These are phyloP conservation scores for Anarrhichthys ocellatus DNA, from an alignment of 2,113 vertebrate genomes.

Conservation along the genomic window DNA sequence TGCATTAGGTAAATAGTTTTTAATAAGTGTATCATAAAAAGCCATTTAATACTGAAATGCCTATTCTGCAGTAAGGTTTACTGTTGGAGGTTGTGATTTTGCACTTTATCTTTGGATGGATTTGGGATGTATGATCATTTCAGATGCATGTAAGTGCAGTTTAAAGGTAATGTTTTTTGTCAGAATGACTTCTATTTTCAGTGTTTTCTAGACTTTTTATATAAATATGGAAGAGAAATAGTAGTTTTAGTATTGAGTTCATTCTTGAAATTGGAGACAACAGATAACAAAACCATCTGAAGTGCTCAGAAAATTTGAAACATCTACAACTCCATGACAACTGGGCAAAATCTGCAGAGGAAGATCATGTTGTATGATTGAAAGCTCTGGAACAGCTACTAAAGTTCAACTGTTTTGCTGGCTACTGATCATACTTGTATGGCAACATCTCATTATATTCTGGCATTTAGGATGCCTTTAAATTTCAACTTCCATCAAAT, in stretches of 20 bases:
- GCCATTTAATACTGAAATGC: constrained; percentile 64
- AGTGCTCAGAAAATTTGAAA: background rate
- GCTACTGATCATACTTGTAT: constrained; percentile 8
- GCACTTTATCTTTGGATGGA: constrained; percentile 58
- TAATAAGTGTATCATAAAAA: constrained; percentile 53
- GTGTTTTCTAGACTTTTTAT: constrained; percentile 63
- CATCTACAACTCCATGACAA: background rate
- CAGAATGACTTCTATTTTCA: constrained; percentile 53
- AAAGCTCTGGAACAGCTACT: background rate
- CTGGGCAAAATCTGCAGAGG: background rate
- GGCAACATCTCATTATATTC: constrained; percentile 16
- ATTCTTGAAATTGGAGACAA: background rate
- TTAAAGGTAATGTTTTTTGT: constrained; percentile 55
- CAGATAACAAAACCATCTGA: constrained; percentile 9
- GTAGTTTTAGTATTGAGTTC: constrained; percentile 19
- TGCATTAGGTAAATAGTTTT: constrained; percentile 11
- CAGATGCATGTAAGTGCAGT: constrained; percentile 59
- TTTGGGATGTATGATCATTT: constrained; percentile 38
- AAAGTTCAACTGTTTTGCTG: constrained; percentile 2
- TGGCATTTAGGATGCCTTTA: background rate
- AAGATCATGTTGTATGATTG: background rate
- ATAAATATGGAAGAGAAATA: constrained; percentile 28
- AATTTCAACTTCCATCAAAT: background rate
- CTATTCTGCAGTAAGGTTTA: constrained; percentile 39
- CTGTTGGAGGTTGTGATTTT: constrained; percentile 56